These are phyloP conservation scores for Tricholaema leucomelas DNA, from an alignment of 2,113 vertebrate genomes.

Conservation along the genomic window DNA sequence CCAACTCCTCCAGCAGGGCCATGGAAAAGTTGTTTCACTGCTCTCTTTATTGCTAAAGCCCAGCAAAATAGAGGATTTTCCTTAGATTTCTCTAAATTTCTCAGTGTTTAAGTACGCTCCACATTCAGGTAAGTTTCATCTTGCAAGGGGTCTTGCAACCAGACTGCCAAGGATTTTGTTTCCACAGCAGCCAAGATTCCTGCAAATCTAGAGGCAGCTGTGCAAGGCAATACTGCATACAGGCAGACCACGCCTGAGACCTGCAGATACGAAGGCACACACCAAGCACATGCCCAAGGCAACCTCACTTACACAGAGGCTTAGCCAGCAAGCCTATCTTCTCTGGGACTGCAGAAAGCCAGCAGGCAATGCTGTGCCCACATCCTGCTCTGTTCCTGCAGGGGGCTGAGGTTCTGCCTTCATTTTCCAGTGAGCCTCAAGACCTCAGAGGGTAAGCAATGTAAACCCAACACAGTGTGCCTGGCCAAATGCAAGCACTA, in stretches of 20 bases:
- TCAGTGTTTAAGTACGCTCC: background rate
- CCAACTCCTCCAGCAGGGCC: background rate
- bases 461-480: background rate
- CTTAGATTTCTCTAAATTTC: background rate
- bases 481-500: background rate
- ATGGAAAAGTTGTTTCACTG: background rate
- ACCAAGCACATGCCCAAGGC: background rate
- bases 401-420: background rate
- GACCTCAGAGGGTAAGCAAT: accelerated
- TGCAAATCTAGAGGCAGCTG: background rate
- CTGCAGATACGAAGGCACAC: background rate
- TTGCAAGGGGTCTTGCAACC: background rate
- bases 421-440: background rate
- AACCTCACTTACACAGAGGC: background rate
- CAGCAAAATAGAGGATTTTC: background rate
- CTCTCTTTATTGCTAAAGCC: background rate
- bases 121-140: background rate
- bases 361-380: background rate
- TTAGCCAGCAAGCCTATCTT: background rate
- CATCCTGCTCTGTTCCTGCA: accelerated
- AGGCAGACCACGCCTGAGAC: background rate
- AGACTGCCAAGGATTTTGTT: background rate
- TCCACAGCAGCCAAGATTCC: background rate
- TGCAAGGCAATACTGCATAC: background rate
- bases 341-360: background rate